phyloP scores from a whole-genome alignment of 2,888 invertebrate genomes.

The Drepanosiphum platanoidis region DNA sequence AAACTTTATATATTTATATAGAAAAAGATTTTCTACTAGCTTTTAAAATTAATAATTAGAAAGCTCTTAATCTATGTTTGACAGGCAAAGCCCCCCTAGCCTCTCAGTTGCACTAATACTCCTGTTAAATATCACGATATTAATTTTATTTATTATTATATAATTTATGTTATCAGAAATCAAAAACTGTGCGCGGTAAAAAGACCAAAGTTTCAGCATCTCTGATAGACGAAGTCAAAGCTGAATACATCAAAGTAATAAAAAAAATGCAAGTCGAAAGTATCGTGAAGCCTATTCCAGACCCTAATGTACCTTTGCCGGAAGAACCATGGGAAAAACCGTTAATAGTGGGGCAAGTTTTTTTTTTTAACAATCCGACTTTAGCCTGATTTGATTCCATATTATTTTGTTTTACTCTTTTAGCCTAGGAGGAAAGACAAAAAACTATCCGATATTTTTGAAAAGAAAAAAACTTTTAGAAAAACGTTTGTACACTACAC shows the following conservation, averaged over 20 bases:
- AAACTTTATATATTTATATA: too few relatives aligned
- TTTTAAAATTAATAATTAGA: too few relatives aligned
- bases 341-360: constrained; percentile 12
- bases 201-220: constrained; percentile 13
- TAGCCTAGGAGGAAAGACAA: constrained; percentile 42
- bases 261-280: constrained; percentile 50
- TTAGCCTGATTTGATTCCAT: background rate
- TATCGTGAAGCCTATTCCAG: constrained; percentile 44
- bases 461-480: constrained; percentile 37
- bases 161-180: too few relatives aligned
- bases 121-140: too few relatives aligned
- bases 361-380: background rate
- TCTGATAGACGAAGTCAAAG: constrained; percentile 52
- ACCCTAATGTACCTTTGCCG: background rate
- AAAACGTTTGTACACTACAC: constrained; percentile 41
- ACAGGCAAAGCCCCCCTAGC: too few relatives aligned
- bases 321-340: constrained; percentile 1
- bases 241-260: constrained; percentile 41
- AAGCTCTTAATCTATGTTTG: too few relatives aligned
- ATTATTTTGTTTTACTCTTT: background rate
- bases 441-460: constrained; percentile 43
- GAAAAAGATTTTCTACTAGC: too few relatives aligned
- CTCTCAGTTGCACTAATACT: too few relatives aligned
- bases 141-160: too few relatives aligned
- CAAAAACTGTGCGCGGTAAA: constrained; percentile 12